Evolutionary conservation across 1,140 invertebrate species (phyloP), one percentile per base, ranked within the genome.

Genomic region (Hyles euphorbiae): DNA sequence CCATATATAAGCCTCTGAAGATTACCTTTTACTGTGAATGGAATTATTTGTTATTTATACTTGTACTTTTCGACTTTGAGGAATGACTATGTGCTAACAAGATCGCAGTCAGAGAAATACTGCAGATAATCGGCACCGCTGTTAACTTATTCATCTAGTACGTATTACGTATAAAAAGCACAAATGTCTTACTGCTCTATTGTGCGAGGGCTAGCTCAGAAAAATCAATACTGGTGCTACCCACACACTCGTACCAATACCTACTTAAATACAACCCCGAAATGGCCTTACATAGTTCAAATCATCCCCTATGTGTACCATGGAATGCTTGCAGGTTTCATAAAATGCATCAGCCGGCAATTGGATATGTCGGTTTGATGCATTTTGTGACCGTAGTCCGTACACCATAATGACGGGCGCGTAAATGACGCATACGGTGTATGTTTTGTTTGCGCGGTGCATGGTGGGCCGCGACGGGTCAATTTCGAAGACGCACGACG

Each of bases 161-260:
- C 36, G 54, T 36, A 10, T 7, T 9, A 43, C 36, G 54, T 36
- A 10, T 6, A 12, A 59, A 40, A 40, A 8, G 47, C 46, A 52
- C 50, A 44, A 58, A 48, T 48, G 45, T 60, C 50, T 22, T n/a
- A 52, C 54, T 56, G 55, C 63, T 68, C 68, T 75, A 76, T 76
- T 78, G 74, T 77, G 67, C 78, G 63, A 60, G 67, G 70, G 67
- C 73, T 75, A 74, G 66, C 65, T 69, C 50, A 58, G 67, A 83
- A 85, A 88, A 88, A 88, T 88, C 85, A 88, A 88, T 88, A 88
- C 75, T 79, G 52, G 47, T 67, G 67, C 72, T 74, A 71, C 65
- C 61, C 67, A 76, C 68, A 65, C 67, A 69, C 6, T 22, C 33
- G 32, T 47, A 34, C 33, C 10, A 40, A 5, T 32, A n/a, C 33